A percentile compares a stretch with the other conserved stretches of the same genome.
These are phyloP conservation scores for Ischnura elegans DNA, from an alignment of 2,888 invertebrate genomes.

Conservation along the genomic window DNA sequence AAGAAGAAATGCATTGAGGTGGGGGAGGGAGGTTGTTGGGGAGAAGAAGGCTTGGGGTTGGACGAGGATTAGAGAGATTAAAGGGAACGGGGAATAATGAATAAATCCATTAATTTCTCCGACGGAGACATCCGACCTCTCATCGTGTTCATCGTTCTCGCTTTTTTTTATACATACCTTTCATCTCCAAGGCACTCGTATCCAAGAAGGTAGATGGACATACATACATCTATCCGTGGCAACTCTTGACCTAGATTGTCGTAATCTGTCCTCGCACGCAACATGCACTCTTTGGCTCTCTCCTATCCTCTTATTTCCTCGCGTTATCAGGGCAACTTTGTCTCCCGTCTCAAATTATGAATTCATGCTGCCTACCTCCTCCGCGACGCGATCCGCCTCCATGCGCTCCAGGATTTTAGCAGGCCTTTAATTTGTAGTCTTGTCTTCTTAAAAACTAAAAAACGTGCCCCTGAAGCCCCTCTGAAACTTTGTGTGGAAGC, in stretches of 20 bases:
- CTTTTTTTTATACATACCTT: background rate
- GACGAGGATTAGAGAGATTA: background rate
- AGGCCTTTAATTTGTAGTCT: background rate
- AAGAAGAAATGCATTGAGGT: background rate
- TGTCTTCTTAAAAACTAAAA: background rate
- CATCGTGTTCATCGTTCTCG: background rate
- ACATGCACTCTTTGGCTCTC: background rate
- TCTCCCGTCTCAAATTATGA: background rate
- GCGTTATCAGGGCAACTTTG: background rate
- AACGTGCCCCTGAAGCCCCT: background rate
- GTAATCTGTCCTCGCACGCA: background rate
- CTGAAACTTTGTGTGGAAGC: background rate
- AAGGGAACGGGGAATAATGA: background rate
- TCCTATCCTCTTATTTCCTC: background rate
- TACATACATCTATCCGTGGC: background rate
- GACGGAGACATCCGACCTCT: background rate
- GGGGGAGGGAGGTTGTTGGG: background rate
- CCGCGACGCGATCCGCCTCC: background rate
- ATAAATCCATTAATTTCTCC: constrained; percentile 4
- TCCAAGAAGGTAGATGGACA: background rate
- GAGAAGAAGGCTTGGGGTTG: background rate
- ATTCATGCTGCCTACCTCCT: background rate
- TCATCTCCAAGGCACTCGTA: background rate
- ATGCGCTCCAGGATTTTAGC: background rate
- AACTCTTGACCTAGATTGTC: constrained; percentile 1